phyloP scores from a whole-genome alignment of 2,797 vertebrate species.

The Dipus sagitta region DNA sequence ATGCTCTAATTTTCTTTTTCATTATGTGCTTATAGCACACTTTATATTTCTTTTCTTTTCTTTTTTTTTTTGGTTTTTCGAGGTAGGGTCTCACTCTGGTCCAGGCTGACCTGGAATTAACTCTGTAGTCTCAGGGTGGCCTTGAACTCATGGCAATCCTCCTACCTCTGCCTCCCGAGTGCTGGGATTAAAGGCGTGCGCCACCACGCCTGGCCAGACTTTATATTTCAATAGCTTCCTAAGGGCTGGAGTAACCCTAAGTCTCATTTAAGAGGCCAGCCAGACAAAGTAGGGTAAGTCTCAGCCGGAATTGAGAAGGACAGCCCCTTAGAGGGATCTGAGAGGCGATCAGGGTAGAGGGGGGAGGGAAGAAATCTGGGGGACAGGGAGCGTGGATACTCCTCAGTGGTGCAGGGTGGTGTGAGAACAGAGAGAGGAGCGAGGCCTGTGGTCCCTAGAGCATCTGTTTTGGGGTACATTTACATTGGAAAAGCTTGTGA shows the following conservation, averaged over 20 bases:
- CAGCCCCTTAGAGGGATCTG: background rate
- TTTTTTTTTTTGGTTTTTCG: too few relatives aligned
- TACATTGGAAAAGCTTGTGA: background rate
- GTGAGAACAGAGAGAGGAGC: background rate
- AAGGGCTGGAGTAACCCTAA: background rate
- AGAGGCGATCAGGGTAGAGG: background rate
- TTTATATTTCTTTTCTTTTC: too few relatives aligned
- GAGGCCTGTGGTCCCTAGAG: background rate
- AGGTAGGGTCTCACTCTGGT: too few relatives aligned
- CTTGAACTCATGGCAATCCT: too few relatives aligned
- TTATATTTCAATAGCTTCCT: background rate
- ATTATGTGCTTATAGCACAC: background rate
- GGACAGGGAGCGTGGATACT: background rate
- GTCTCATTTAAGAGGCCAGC: background rate
- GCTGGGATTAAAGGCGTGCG: too few relatives aligned
- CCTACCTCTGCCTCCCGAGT: too few relatives aligned
- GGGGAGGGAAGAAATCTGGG: background rate
- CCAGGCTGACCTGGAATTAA: too few relatives aligned
- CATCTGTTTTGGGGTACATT: background rate
- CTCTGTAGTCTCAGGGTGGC: too few relatives aligned
- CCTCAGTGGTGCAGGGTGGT: background rate
- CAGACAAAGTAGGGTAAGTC: background rate
- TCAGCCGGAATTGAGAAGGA: background rate
- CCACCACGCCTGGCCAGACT: too few relatives aligned
- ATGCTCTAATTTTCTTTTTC: slow-evolving; percentile 21